A percentile compares a stretch with the other conserved stretches of the same genome.
phyloP scores from a whole-genome alignment of 2,113 vertebrate genomes.

The Dromaius novaehollandiae region DNA sequence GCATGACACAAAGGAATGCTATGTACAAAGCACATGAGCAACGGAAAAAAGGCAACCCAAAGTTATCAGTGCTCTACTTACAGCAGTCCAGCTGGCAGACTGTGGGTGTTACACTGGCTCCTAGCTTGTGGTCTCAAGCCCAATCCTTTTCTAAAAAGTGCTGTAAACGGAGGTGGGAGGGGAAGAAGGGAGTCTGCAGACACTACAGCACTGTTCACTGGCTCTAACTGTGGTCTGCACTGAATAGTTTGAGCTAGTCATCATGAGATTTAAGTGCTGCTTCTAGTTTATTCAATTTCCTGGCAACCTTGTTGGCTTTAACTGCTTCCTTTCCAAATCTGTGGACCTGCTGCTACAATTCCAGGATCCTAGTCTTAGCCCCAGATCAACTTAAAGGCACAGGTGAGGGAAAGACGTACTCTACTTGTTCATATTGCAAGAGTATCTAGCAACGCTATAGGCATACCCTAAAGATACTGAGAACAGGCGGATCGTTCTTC shows the following conservation, averaged over 20 bases:
- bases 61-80: constrained; percentile 28
- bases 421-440: neutral
- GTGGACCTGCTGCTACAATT: neutral
- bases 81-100: constrained; percentile 11
- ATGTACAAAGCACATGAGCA: neutral
- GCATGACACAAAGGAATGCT: neutral
- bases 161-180: constrained; percentile 34
- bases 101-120: neutral
- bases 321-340: constrained; percentile 32
- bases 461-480: neutral
- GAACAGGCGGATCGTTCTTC: neutral
- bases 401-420: neutral
- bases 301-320: constrained; percentile 28
- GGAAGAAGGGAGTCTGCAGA: neutral
- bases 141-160: neutral
- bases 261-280: constrained; percentile 3
- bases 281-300: constrained; percentile 57
- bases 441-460: rapidly evolving
- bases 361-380: neutral
- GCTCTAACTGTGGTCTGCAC: neutral
- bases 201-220: constrained; percentile 20
- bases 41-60: neutral
- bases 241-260: neutral
- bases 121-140: neutral
- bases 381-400: neutral